phyloP scores from a whole-genome alignment of 2,113 vertebrate genomes.

The Oreochromis spilurus region DNA sequence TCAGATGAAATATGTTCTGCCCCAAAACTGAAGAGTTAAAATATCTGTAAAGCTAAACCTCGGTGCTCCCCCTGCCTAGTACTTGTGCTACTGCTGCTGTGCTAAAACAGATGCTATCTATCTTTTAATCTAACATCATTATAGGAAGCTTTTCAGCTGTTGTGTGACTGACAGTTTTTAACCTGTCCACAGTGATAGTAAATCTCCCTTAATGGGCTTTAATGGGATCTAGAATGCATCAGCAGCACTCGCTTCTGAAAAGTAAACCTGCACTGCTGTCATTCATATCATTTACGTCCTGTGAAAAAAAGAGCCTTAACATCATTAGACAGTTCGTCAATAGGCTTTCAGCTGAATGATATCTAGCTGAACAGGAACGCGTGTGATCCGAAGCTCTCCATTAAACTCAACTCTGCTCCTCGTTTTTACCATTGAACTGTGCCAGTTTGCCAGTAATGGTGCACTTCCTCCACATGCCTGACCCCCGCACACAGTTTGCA shows the following conservation, averaged over 20 bases:
- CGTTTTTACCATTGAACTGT: background rate
- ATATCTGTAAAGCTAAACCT: background rate
- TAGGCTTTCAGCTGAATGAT: background rate
- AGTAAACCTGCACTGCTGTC: background rate
- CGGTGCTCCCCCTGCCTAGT: background rate
- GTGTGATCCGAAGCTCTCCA: background rate
- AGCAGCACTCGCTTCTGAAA: background rate
- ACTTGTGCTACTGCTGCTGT: background rate
- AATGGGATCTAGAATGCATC: background rate
- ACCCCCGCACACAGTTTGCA: background rate
- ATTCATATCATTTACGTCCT: background rate
- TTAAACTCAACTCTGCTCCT: background rate
- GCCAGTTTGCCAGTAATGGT: background rate
- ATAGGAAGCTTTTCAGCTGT: background rate
- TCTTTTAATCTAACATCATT: background rate
- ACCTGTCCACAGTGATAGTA: background rate
- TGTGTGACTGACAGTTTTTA: background rate
- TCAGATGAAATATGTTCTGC: background rate
- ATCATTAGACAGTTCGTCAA: background rate
- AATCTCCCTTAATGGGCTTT: background rate
- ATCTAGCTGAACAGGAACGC: background rate
- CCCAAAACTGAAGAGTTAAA: background rate
- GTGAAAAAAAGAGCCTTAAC: background rate
- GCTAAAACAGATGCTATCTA: background rate
- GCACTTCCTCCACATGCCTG: conserved; percentile 17